These are phyloP conservation scores for Vollenhovia emeryi DNA, from an alignment of 1,140 invertebrate genomes.

Conservation along the genomic window DNA sequence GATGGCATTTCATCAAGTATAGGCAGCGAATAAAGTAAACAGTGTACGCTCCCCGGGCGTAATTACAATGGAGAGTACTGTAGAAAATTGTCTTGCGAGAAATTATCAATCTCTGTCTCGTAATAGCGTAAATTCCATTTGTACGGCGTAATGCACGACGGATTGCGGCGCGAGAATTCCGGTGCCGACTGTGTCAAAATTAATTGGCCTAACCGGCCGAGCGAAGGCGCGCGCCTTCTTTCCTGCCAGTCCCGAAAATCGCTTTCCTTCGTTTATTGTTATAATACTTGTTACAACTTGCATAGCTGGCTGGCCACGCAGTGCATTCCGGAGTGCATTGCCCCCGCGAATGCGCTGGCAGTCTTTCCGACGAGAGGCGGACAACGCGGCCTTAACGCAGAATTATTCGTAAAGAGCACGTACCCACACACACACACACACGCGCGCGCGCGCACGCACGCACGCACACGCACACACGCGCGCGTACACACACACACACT, in stretches of 20 bases:
- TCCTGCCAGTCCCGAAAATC: background rate
- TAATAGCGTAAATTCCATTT: background rate
- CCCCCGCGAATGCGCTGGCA: slow-evolving; percentile 82
- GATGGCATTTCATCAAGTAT: slow-evolving; percentile 44
- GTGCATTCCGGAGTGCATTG: slow-evolving; percentile 85
- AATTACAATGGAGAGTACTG: slow-evolving; percentile 9
- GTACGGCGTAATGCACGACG: background rate
- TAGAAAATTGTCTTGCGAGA: background rate
- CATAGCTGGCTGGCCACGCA: slow-evolving; percentile 77
- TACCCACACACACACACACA: slow-evolving; percentile 54
- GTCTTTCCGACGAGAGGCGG: slow-evolving; percentile 64
- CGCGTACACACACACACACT: slow-evolving; percentile 46
- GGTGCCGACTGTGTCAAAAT: background rate
- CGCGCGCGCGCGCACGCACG: slow-evolving; percentile 7
- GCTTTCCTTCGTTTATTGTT: slow-evolving; percentile 19
- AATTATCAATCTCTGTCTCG: slow-evolving; percentile 1
- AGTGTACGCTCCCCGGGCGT: background rate
- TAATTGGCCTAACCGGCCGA: background rate
- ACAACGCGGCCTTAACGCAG: slow-evolving; percentile 77
- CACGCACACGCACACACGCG: background rate
- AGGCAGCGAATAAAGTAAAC: slow-evolving; percentile 8
- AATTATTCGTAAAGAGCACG: slow-evolving; percentile 68
- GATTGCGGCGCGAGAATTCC: background rate
- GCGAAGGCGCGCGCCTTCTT: background rate
- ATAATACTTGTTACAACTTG: slow-evolving; percentile 67